Base-by-base conservation (phyloP, 2,113 vertebrate species). In the Columba livia region DNA sequence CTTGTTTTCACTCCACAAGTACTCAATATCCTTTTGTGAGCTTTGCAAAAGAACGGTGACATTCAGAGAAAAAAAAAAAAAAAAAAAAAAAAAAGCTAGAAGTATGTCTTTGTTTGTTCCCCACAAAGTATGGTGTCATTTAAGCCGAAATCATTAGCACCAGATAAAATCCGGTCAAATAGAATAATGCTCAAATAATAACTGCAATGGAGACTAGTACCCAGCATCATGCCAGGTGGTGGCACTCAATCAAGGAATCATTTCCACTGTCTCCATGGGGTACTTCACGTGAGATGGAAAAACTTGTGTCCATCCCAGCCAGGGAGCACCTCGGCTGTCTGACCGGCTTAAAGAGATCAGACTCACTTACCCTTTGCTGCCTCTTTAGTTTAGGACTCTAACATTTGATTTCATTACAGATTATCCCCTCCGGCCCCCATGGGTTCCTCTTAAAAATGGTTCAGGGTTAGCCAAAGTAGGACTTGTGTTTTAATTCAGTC, bases 401-500 rank as follows among this genome's bases (percentile, higher is more conserved):
- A 51, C 6, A 62, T 69, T 21, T 19, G 4, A 56, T 51, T 70
- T 42, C 21, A 10, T 57, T 75, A 64, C 29, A 65, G 34, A 85
- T 65, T 2, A 5, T 64, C 11, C 15, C 19, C 25, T 38, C 17
- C 40, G 34, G 7, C 2, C 10, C 15, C 31, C 3, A 11, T 0
- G 0, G 6, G 10, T n/a, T 92, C 57, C 32, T 69, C 79, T 61
- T 47, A 14, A 67, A 88, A 90, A 54, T 2, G 8, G 11, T 48
- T 79, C 1, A 1, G 18, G 4, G 15, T 25, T 77, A 28, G 34
- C 21, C 44, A 65, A 57, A 77, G 24, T 9, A 66, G 40, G 93
- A 75, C 25, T 48, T 50, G 36, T 0, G 0, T 50, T 85, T 82
- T 36, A 67, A 75, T 53, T 48, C 26, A 72, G 31, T 24, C 26